Conservation (phyloP, 2,113 vertebrate species). For the Pica pica region DNA sequence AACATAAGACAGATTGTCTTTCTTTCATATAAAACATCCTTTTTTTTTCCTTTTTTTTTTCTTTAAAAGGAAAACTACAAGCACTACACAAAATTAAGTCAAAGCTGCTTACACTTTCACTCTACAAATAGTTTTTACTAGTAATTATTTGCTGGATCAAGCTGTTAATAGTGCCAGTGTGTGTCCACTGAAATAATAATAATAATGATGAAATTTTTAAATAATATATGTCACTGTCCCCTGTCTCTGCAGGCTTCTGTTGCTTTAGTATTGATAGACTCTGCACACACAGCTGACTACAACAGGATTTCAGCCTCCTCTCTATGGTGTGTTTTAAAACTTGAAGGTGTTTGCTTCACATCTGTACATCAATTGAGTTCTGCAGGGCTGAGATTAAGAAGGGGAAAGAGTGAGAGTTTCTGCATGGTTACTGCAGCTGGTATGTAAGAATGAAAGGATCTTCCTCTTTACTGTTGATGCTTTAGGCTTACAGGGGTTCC, state of each 20-base stretch:
- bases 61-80: not conserved
- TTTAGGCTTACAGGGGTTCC: not conserved
- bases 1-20: conserved; percentile 12
- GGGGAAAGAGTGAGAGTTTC: not conserved
- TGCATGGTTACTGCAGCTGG: not conserved
- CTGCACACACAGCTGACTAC: not conserved
- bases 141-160: not conserved
- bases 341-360: not conserved
- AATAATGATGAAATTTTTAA: not conserved
- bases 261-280: not conserved
- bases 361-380: not conserved
- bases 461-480: not conserved
- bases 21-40: not conserved
- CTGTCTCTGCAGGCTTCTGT: not conserved
- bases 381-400: not conserved
- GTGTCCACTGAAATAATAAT: not conserved
- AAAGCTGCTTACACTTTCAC: not conserved
- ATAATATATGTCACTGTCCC: not conserved
- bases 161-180: not conserved
- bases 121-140: not conserved
- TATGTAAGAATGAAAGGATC: not conserved
- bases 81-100: not conserved
- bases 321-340: not conserved
- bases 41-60: not conserved
- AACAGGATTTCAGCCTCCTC: not conserved